These are phyloP conservation scores for Protomyctophum bolini DNA, from an alignment of 2,113 vertebrate genomes.

Conservation along the genomic window DNA sequence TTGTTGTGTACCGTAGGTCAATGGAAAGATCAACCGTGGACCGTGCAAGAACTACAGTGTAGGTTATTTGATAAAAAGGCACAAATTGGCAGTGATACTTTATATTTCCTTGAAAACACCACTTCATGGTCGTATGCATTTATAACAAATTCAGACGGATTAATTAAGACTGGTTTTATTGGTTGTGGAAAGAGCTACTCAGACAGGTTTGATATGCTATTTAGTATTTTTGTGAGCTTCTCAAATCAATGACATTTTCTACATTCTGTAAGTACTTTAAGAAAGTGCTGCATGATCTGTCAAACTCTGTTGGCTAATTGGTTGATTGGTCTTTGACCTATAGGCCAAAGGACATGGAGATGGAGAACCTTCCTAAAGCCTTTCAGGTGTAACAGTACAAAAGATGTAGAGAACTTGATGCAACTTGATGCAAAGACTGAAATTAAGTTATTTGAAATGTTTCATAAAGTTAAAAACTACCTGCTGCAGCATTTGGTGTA, in stretches of 20 bases:
- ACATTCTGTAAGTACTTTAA: constrained; percentile 32
- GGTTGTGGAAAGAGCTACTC: constrained; percentile 11
- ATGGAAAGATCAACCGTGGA: constrained; percentile 64
- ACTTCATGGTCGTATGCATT: constrained; percentile 20
- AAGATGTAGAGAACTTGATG: not conserved
- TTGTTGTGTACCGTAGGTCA: constrained; percentile 44
- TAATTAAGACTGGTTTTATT: constrained; percentile 25
- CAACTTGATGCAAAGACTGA: not conserved
- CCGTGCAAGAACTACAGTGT: constrained; percentile 57
- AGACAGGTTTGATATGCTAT: constrained; percentile 17
- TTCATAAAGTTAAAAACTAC: not conserved
- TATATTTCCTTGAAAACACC: not conserved
- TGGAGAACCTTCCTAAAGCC: constrained; percentile 46
- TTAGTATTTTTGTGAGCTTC: constrained; percentile 1
- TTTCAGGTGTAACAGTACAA: constrained; percentile 34
- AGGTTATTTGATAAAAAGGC: constrained; percentile 61
- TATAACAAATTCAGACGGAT: constrained; percentile 19
- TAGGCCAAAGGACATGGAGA: constrained; percentile 56
- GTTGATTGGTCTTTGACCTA: constrained; percentile 36
- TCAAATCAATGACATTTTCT: not conserved
- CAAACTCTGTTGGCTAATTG: constrained; percentile 43
- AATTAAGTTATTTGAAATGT: not conserved
- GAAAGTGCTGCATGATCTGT: constrained; percentile 33
- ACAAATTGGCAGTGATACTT: not conserved
- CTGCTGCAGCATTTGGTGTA: not conserved